phyloP scores from a whole-genome alignment of 1,140 invertebrate species.

The Monomorium pharaonis region DNA sequence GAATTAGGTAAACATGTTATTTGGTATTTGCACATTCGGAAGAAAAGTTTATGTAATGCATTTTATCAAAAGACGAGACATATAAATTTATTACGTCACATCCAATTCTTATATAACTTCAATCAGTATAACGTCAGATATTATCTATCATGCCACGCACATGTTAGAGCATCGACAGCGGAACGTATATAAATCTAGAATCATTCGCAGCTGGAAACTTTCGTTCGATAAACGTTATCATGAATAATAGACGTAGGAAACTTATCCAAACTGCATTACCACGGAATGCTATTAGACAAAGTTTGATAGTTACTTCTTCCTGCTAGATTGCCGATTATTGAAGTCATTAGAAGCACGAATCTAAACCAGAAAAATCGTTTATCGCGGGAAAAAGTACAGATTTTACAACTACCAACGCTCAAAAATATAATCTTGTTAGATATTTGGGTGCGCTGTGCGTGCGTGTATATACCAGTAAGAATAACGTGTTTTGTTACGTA shows the following conservation, averaged over 20 bases:
- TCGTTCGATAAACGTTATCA: constrained; percentile 60
- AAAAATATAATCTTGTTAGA: neutral
- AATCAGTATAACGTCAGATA: constrained; percentile 33
- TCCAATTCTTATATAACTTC: neutral
- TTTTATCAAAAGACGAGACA: neutral
- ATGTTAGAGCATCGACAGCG: constrained; percentile 13
- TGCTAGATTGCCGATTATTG: constrained; percentile 39
- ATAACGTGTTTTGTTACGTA: neutral
- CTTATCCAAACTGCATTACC: constrained; percentile 59
- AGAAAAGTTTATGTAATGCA: neutral
- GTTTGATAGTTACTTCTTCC: constrained; percentile 60
- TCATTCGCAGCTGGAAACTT: constrained; percentile 54
- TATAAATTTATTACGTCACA: neutral
- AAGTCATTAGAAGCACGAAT: constrained; percentile 32
- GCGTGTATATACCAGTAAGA: neutral
- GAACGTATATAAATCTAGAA: constrained; percentile 48
- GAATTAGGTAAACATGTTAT: neutral
- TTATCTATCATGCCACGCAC: constrained; percentile 15
- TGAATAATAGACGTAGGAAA: constrained; percentile 59
- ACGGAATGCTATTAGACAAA: constrained; percentile 51
- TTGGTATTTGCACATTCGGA: neutral
- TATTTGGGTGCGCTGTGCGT: too few relatives aligned
- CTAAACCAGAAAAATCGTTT: constrained; percentile 12
- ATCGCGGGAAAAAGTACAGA: neutral
- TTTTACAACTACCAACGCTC: neutral